These are phyloP conservation scores for Eunapius fragilis DNA, from an alignment of 37 sponge, comb jelly and placozoan species.

Conservation along the genomic window DNA sequence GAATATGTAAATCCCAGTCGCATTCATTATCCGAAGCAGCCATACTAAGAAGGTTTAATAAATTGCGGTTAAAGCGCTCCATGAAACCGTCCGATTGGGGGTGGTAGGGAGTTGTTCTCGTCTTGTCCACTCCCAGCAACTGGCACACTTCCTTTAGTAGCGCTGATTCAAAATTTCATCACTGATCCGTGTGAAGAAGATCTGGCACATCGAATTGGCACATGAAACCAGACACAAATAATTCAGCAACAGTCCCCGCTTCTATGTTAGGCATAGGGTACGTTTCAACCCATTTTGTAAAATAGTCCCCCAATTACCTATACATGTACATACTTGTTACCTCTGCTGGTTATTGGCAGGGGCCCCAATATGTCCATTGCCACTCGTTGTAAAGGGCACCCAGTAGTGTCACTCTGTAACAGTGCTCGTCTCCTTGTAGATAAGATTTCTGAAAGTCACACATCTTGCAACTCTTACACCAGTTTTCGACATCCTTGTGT, in stretches of 20 bases:
- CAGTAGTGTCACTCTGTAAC: neutral
- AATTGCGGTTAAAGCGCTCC: neutral
- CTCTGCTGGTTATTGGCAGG: neutral
- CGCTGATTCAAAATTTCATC: neutral
- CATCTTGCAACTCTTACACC: no score
- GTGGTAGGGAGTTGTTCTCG: no score
- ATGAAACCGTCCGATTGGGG: no score
- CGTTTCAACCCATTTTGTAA: no score
- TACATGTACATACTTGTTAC: constrained; percentile 13
- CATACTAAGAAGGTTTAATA: neutral
- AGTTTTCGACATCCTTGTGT: no score
- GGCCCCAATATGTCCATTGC: constrained; percentile 12
- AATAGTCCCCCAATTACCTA: constrained; percentile 5
- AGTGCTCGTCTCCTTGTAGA: neutral
- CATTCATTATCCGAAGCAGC: no score
- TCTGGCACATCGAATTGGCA: neutral
- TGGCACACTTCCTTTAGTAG: neutral
- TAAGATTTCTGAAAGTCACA: no score
- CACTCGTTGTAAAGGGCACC: neutral
- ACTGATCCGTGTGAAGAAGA: no score
- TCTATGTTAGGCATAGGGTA: neutral
- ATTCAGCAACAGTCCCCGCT: no score
- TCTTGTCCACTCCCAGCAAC: neutral
- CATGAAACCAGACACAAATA: no score
- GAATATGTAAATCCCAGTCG: no score